These are phyloP conservation scores for Sebastes itinus DNA, from an alignment of 2,797 vertebrate species.

Conservation along the genomic window DNA sequence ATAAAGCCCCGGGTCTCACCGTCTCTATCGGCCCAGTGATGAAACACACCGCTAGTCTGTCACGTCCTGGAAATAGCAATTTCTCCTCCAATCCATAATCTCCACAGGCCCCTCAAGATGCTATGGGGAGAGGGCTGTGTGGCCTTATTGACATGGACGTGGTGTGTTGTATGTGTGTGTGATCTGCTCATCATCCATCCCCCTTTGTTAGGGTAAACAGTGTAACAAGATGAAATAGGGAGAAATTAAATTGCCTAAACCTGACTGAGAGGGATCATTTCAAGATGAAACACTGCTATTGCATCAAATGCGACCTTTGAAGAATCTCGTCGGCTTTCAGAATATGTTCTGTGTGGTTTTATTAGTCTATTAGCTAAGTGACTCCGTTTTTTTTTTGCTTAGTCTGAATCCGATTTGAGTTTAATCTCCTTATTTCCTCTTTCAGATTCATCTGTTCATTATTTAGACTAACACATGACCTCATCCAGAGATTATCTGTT, in stretches of 20 bases:
- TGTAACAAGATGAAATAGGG: conserved; percentile 32
- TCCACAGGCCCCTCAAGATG: conserved; percentile 16
- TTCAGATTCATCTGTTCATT: conserved; percentile 19
- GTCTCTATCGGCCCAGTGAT: conserved; percentile 33
- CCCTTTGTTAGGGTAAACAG: conserved; percentile 33
- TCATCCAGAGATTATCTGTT: conserved; percentile 15
- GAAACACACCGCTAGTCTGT: conserved; percentile 16
- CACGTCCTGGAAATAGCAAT: conserved; percentile 43
- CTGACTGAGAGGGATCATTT: not conserved
- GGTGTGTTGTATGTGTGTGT: conserved; percentile 1
- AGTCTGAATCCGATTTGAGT: not conserved
- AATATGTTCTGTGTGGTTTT: conserved; percentile 1
- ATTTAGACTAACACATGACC: not conserved
- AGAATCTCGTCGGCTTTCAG: not conserved
- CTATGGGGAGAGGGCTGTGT: conserved; percentile 5
- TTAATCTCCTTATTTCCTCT: conserved; percentile 22
- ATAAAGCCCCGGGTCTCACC: conserved; percentile 32
- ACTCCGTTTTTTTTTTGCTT: not conserved
- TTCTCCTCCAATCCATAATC: conserved; percentile 50
- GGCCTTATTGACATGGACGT: conserved; percentile 9
- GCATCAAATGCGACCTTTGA: not conserved
- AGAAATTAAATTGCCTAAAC: conserved; percentile 7
- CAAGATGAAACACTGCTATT: conserved; percentile 13
- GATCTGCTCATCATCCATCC: conserved; percentile 13
- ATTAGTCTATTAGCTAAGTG: not conserved